Evolutionary conservation across 2,888 invertebrate species (phyloP), one percentile per base, ranked within the genome.

Genomic region (Linyphia triangularis): DNA sequence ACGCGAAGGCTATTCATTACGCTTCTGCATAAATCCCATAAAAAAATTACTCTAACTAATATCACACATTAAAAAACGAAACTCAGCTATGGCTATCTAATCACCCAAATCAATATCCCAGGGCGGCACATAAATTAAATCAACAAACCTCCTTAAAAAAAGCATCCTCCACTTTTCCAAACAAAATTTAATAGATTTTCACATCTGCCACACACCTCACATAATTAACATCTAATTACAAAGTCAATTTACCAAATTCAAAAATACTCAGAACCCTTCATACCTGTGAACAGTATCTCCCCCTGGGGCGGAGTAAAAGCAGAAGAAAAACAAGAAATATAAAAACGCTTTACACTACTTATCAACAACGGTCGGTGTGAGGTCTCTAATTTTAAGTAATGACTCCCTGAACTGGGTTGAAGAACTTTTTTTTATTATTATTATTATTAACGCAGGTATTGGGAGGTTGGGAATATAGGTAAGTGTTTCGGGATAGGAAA

Each of bases 201-300:
- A 5, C 51, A 51, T n/a, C 51, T 51, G 51, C 51, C 51, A 51
- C 51, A 51, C n/a, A 51, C n/a, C 51, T n/a, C 51, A n/a, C 16
- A 51, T 83, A 73, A 83, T 83, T 83, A 83, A 83, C 73, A 73
- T 83, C 73, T 83, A 67, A 83, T 83, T 83, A 83, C 73, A 73
- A 83, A 83, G 83, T 83, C 83, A 83, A 83, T 83, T 83, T 83
- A 51, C 33, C 65, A 28, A 43, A 33, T 65, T 43, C 24, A 73
- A 83, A 73, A 65, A 51, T 83, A 57, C 24, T 43, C n/a, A n/a
- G n/a, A n/a, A 33, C 51, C 72, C 24, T 40, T 26, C 26, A 57
- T 16, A 5, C 24, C 63, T n/a, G n/a, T n/a, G n/a, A n/a, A n/a
- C n/a, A n/a, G n/a, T n/a, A n/a, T n/a, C n/a, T n/a, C n/a, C n/a